Evolutionary conservation across 2,113 vertebrate genomes (phyloP).

Genomic region (Polypterus bichir): DNA sequence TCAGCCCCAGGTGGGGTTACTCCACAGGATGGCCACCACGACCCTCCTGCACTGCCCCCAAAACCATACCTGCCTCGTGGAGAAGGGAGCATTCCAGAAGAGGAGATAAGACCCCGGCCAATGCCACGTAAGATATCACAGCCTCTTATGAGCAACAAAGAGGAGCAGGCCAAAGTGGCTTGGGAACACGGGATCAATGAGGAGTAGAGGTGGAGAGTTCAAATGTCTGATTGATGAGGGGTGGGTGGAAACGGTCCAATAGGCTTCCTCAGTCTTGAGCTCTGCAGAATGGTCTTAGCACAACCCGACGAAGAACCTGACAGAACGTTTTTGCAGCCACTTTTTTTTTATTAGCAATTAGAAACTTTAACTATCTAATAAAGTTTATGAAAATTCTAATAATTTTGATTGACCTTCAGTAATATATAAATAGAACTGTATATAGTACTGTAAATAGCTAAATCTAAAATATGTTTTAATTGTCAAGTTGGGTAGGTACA

Average conservation of each 20-base stretch:
- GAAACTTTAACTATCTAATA: no score
- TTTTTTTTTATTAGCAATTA: neutral
- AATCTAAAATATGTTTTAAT: no score
- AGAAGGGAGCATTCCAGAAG: constrained; percentile 71
- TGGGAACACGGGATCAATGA: constrained; percentile 85
- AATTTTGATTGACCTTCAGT: no score
- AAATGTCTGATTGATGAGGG: constrained; percentile 7
- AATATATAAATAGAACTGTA: no score
- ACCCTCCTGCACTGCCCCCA: constrained; percentile 57
- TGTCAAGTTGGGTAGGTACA: no score
- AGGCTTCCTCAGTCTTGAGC: constrained; percentile 4
- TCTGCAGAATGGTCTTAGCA: neutral
- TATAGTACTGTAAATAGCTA: no score
- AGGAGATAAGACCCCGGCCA: constrained; percentile 58
- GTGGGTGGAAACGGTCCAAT: constrained; percentile 8
- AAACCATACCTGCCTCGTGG: constrained; percentile 78
- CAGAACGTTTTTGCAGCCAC: neutral
- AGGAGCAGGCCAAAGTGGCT: constrained; percentile 72
- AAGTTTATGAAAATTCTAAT: no score
- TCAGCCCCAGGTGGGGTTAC: constrained; percentile 66
- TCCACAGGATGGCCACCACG: constrained; percentile 52
- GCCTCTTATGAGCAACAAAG: constrained; percentile 61
- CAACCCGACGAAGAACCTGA: constrained; percentile 3
- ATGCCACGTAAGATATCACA: constrained; percentile 76
- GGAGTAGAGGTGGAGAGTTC: constrained; percentile 55